Base-by-base conservation (phyloP, 2,113 vertebrate genomes). In the Tragelaphus imberbis region DNA sequence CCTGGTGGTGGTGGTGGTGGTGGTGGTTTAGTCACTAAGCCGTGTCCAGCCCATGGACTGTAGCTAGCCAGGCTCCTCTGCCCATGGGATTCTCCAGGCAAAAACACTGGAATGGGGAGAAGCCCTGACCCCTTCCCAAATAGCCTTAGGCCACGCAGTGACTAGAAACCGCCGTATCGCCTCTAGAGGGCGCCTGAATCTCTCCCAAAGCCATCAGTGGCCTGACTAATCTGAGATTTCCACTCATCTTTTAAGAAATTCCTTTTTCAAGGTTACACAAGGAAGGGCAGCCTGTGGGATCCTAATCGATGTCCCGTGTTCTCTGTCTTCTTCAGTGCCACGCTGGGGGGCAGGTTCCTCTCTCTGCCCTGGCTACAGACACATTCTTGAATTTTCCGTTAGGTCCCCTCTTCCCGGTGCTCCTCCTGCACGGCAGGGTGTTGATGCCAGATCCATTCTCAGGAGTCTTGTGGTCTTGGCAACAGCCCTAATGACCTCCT, bases 171-270 rank as follows among this genome's bases (percentile, higher is more conserved):
- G 55, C 56, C 87, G 79, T 0, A 1, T 88, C 1, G 4, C 94
- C 96, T 98, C 95, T 88, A 97, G 97, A 97, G 94, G 97, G 97
- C 86, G 21, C 96, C 71, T 56, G 65, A 80, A 88, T 91, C 95
- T 95, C 94, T 96, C 84, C 33, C n/a, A 94, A 96, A 93, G 16
- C 25, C 23, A 21, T 40, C 14, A 96, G 49, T 58, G 82, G 17
- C 88, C 30, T 86, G 12, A 2, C 6, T 33, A 30, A 36, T 63
- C 80, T 75, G 63, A 47, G 75, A 80, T 85, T 88, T n/a, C 28
- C 15, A 40, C n/a, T 84, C 53, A 85, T 12, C 84, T 96, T 94
- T 17, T 59, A 71, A 84, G 68, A 93, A 90, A 91, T 53, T 94
- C 65, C 10, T 87, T 94, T 94, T 94, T 25, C 7, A 63, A 93